These are phyloP conservation scores for Rhagoletis zephyria DNA, from an alignment of 1,140 invertebrate genomes.

Conservation along the genomic window DNA sequence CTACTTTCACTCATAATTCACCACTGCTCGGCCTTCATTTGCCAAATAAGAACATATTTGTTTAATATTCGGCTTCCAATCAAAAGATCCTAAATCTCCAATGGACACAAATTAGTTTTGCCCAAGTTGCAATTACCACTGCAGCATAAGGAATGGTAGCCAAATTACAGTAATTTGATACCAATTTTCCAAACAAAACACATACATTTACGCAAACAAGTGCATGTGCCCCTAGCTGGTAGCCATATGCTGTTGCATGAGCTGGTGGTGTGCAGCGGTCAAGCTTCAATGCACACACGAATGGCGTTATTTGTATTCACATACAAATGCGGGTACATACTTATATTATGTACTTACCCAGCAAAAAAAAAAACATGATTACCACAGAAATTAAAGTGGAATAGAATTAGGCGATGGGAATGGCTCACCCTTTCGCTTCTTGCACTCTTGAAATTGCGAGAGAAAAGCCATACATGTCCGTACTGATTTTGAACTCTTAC, in stretches of 20 bases:
- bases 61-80: neutral
- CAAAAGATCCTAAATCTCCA: slow-evolving; percentile 13
- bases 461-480: too few relatives aligned
- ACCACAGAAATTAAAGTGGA: too few relatives aligned
- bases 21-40: neutral
- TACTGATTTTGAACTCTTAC: too few relatives aligned
- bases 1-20: too few relatives aligned
- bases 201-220: neutral
- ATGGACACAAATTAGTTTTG: slow-evolving; percentile 29
- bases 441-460: too few relatives aligned
- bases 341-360: neutral
- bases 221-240: neutral
- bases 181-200: slow-evolving; percentile 16
- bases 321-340: too few relatives aligned
- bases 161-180: slow-evolving; percentile 45
- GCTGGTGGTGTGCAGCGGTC: neutral
- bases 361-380: too few relatives aligned
- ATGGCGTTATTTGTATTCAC: neutral
- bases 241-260: neutral
- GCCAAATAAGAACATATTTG: neutral
- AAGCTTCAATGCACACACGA: slow-evolving; percentile 21
- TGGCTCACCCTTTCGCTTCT: too few relatives aligned
- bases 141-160: slow-evolving; percentile 10
- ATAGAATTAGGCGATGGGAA: neutral
- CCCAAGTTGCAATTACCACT: neutral